Evolutionary conservation across 1,140 invertebrate species (phyloP).

Genomic region (Drosophila tani): DNA sequence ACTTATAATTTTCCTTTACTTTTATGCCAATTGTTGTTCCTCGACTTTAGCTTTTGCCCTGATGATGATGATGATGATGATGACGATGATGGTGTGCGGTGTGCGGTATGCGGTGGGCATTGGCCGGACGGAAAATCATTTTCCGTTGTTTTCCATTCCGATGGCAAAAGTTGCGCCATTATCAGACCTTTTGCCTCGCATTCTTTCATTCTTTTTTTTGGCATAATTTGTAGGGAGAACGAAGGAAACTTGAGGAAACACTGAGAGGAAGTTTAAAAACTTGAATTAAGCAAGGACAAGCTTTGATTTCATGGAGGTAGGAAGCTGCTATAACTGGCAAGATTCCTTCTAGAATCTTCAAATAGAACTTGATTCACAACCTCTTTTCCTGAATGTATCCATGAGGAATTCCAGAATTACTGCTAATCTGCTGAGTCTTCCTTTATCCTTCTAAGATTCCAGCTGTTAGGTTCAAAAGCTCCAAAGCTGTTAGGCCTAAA

Average conservation of each 20-base stretch:
- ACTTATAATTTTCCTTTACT: constrained; percentile 61
- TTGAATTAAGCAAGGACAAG: not conserved
- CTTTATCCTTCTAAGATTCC: no score
- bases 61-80: constrained; percentile 21
- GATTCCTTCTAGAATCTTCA: not conserved
- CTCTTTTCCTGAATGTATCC: no score
- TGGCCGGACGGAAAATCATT: constrained; percentile 24
- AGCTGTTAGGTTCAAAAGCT: no score
- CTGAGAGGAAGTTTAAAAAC: not conserved
- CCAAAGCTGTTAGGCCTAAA: no score
- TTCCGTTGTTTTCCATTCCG: constrained; percentile 53
- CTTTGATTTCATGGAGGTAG: no score
- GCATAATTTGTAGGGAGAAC: constrained; percentile 14
- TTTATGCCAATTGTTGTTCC: constrained; percentile 30
- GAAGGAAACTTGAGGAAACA: not conserved
- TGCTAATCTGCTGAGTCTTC: no score
- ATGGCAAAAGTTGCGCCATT: constrained; percentile 66
- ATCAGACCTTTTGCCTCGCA: constrained; percentile 19
- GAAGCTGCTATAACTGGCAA: no score
- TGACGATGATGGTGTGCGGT: constrained; percentile 30
- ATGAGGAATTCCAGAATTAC: no score
- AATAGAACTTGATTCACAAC: not conserved
- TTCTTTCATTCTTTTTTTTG: constrained; percentile 9
- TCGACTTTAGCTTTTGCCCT: not conserved
- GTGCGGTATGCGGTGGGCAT: not conserved